Conservation (phyloP, 2,797 vertebrate genomes). For the Knipowitschia caucasica region DNA sequence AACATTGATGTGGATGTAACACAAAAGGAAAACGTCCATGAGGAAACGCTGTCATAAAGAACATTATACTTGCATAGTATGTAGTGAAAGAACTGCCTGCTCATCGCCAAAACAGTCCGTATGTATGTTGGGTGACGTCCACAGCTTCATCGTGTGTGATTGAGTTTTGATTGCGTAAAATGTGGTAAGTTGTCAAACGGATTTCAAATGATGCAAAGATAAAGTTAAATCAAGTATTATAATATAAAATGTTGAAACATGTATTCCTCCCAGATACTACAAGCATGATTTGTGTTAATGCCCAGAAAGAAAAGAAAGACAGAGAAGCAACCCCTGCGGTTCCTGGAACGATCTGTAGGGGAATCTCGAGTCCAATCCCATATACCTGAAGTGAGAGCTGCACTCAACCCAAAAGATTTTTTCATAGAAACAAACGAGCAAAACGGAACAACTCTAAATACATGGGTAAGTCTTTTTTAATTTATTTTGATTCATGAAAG, state of each 20-base stretch:
- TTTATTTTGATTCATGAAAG: too few relatives aligned
- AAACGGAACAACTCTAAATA: conserved; percentile 31
- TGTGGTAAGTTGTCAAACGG: conserved; percentile 19
- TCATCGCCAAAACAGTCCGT: background rate
- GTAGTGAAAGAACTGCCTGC: background rate
- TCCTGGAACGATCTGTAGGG: conserved; percentile 76
- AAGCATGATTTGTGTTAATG: conserved; percentile 77
- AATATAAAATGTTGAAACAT: background rate
- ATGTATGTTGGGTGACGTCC: background rate
- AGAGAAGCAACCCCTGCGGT: conserved; percentile 77
- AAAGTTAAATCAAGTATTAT: background rate
- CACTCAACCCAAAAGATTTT: conserved; percentile 72
- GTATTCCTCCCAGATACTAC: conserved; percentile 3
- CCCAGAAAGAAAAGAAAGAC: conserved; percentile 78
- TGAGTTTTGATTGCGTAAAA: background rate
- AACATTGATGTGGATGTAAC: too few relatives aligned
- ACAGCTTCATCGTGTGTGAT: background rate
- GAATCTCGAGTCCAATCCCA: conserved; percentile 68
- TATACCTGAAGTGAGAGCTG: conserved; percentile 55
- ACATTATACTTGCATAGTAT: background rate
- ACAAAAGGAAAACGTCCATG: too few relatives aligned
- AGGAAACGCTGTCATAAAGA: too few relatives aligned
- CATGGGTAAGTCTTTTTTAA: conserved; percentile 76
- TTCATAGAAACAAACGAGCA: conserved; percentile 64
- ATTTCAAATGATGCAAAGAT: background rate